Base-by-base conservation (phyloP, 2,113 vertebrate genomes). In the Gavia stellata region DNA sequence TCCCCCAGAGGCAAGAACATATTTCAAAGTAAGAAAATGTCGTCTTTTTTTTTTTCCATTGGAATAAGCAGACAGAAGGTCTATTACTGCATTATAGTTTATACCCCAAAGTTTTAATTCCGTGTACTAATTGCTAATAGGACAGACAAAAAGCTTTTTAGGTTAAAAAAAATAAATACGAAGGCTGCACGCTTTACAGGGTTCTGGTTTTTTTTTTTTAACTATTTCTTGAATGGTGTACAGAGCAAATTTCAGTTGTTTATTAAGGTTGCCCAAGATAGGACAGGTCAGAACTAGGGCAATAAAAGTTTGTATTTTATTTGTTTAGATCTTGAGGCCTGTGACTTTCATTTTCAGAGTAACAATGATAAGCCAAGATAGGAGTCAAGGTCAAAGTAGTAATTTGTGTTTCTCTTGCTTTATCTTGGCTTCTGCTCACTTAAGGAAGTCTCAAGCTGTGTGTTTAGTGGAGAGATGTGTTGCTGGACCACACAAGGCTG, bases 301-400 rank as follows among this genome's bases (percentile, higher is more conserved):
- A 88, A 63, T 94, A 90, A 90, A 94, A 83, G 92, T 83, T 88
- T 92, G 61, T 74, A 24, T 90, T 94, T 90, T 87, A 42, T 92
- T 86, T 95, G 92, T 92, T 96, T 92, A 73, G 71, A 85, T 90
- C 94, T 96, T 88, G 90, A 93, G 86, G 45, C 74, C 49, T 70
- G 28, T 93, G 93, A 90, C 92, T 96, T 96, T 95, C 92, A 9
- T 92, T 97, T 95, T 95, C 38, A 83, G 87, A 73, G 83, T 88
- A 73, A 66, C 71, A 73, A 31, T 12, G 92, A 95, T 94, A 94
- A 96, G 88, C 79, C 26, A 59, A 94, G 93, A 94, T 66, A 90
- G 85, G 67, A 95, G 94, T 96, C 93, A 96, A 97, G 96, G 96
- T 96, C 95, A 81, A 29, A 93, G 88, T 28, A 92, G 85, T 81